These are phyloP conservation scores for Lithophane ornitopus DNA, from an alignment of 2,888 invertebrate genomes.

Conservation along the genomic window DNA sequence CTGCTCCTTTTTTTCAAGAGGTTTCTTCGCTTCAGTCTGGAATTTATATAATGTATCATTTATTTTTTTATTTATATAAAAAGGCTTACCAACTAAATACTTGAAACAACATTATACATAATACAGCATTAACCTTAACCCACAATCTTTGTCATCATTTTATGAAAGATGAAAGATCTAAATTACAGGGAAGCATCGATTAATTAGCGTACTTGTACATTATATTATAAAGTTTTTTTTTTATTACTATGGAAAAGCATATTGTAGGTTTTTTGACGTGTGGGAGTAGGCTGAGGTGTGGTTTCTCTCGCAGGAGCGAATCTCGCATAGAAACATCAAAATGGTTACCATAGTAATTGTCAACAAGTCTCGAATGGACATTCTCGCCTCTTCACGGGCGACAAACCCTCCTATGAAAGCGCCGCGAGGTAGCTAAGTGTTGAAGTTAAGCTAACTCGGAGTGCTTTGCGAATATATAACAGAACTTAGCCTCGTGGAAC, in stretches of 20 bases:
- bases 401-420: background rate
- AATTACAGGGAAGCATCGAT: no score
- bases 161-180: no score
- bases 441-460: background rate
- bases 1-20: constrained; percentile 93
- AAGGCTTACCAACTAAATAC: background rate
- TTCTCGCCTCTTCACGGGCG: background rate
- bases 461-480: background rate
- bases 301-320: background rate
- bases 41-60: constrained; percentile 50
- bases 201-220: no score
- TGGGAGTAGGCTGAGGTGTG: background rate
- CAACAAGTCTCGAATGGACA: background rate
- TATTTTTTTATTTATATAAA: background rate
- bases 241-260: no score
- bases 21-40: constrained; percentile 89
- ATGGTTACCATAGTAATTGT: background rate
- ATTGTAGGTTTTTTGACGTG: no score
- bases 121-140: background rate
- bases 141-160: background rate
- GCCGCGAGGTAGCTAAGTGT: background rate
- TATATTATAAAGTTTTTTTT: no score
- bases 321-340: no score
- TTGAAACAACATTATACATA: no score
- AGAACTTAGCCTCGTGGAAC: background rate